phyloP scores from a whole-genome alignment of 1,140 invertebrate species.

The Teleogryllus occipitalis region DNA sequence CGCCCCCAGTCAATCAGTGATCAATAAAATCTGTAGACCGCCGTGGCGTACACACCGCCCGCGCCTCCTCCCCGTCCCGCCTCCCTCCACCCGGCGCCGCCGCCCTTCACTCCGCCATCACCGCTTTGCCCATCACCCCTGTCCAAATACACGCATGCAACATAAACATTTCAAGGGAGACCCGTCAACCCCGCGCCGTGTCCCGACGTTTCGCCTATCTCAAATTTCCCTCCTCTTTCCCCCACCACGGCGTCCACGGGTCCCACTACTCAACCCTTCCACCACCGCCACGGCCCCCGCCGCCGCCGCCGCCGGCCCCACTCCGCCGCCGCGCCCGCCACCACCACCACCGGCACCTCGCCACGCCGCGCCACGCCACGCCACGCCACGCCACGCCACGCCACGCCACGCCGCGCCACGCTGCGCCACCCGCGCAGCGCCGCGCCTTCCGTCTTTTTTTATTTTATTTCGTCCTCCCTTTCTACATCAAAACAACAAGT shows the following conservation, averaged over 20 bases:
- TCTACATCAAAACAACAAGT: constrained; percentile 1
- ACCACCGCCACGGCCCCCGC: neutral
- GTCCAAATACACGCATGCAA: constrained; percentile 3
- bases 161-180: neutral
- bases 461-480: neutral
- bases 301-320: no score
- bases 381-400: neutral
- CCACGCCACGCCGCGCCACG: no score
- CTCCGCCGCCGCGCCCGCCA: no score
- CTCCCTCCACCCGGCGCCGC: no score
- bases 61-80: neutral
- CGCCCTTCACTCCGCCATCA: neutral
- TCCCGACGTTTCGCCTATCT: neutral
- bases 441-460: neutral
- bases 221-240: neutral
- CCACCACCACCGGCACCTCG: no score
- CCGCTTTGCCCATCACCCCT: neutral
- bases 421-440: neutral
- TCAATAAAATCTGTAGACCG: constrained; percentile 1
- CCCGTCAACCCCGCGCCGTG: neutral
- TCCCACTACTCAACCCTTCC: neutral
- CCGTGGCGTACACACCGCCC: neutral
- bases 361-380: no score
- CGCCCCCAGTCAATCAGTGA: neutral
- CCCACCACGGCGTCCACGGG: neutral